These are phyloP conservation scores for Eretmocerus hayati DNA, from an alignment of 2,888 invertebrate genomes.

Conservation along the genomic window DNA sequence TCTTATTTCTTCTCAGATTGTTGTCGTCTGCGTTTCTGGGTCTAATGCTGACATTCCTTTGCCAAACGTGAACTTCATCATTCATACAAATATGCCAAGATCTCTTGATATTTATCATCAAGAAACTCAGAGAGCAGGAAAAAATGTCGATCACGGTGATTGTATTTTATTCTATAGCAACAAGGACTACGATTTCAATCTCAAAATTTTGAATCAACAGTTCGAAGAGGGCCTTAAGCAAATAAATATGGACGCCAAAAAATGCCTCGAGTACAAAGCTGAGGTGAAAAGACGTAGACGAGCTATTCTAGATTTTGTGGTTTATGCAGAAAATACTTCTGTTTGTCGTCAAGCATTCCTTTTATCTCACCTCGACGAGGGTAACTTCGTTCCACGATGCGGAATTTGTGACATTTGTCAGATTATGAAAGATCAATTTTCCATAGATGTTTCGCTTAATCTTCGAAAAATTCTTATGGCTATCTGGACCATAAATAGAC, in stretches of 20 bases:
- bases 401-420: slow-evolving; percentile 7
- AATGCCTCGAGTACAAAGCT: background rate
- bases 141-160: background rate
- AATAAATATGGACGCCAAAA: background rate
- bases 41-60: background rate
- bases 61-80: slow-evolving; percentile 3
- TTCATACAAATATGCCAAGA: slow-evolving; percentile 2
- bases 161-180: slow-evolving; percentile 8
- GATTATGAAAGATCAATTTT: slow-evolving; percentile 2
- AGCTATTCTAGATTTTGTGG: background rate
- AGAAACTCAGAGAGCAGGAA: background rate
- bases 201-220: background rate
- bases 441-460: slow-evolving; percentile 1
- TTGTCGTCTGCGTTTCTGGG: slow-evolving; percentile 9
- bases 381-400: slow-evolving; percentile 1
- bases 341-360: slow-evolving; percentile 9
- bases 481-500: slow-evolving; percentile 10
- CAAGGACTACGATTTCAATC: background rate
- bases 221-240: slow-evolving; percentile 1
- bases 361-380: slow-evolving; percentile 6
- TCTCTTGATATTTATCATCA: slow-evolving; percentile 6
- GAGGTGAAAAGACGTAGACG: background rate
- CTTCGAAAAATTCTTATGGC: slow-evolving; percentile 9
- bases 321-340: slow-evolving; percentile 9
- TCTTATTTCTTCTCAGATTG: slow-evolving; percentile 1